Base-by-base conservation (phyloP, 2,888 invertebrate species). In the Troilus luridus region DNA sequence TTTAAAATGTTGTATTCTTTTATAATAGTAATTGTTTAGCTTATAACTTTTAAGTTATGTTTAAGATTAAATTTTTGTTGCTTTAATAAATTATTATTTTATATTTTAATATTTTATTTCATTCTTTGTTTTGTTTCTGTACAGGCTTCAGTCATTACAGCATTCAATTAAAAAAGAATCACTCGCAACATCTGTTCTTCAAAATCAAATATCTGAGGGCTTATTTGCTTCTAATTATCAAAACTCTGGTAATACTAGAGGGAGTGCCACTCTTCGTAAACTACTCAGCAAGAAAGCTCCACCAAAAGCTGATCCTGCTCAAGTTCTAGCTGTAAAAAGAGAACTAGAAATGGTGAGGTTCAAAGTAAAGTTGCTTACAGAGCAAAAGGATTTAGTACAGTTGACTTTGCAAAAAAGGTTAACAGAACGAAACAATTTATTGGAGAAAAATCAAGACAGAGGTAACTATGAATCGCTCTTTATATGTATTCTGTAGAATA, bases 281-380 rank as follows among this genome's bases (percentile, higher is more conserved):
- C 92, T 93, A 7, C 92, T 93, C 64, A 93, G 88, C 67, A 91
- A 92, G 88, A 91, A 92, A 60, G 72, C 64, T 56, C 62, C 91
- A 2, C 91, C 92, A 10, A 92, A 91, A 88, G 91, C 91, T 24
- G 91, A 93, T 60, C 92, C 95, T 93, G 95, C 96, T 90, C 96
- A 96, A 93, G 96, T 96, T 93, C 93, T 95, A 72, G 95, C 95
- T 93, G 94, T 96, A 64, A 95, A 95, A n/a, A 96, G 96, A 93
- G 96, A 96, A 93, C 94, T 97, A 92, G 97, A 97, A 94, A 94
- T 96, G 93, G 95, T 96, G 19, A 95, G 96, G 93, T 97, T 97
- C 94, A 96, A 96, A 93, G 95, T 96, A 7, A 95, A 96, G 92
- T 94, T 97, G 92, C 94, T 97, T 62, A 95, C 95, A 12, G 96